Base-by-base conservation (phyloP, 30 jellyfish, hydroid and myxozoan genomes). In the Aurelia sp. region DNA sequence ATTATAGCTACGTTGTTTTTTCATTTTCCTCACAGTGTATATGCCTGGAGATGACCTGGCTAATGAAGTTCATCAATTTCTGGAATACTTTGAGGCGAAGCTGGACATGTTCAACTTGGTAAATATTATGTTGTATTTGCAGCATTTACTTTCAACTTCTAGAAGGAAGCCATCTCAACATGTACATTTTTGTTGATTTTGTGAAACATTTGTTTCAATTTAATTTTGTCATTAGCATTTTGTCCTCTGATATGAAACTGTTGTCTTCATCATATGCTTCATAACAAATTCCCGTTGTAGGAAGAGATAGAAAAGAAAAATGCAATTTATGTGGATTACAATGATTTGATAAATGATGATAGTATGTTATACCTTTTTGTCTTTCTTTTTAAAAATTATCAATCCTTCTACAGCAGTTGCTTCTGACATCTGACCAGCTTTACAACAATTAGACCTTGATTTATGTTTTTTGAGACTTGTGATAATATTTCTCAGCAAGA, bases 251-350 rank as follows among this genome's bases (percentile, higher is more conserved):
- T 18, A 1, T 59, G 24, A 18, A 21, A 18, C 13, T 59, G 27
- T 6, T 59, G 0, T 59, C 13, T 8, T 59, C 13, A 12, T 59
- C 24, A 59, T 59, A 13, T 13, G 16, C 12, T 59, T 59, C 10
- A 4, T 13, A 18, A 13, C 69, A 59, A 30, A 33, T 69, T 27
- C 38, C 33, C 13, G 13, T 38, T 80, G 47, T 27, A 91, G 98
- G 98, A 77, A 13, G 94, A 86, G 20, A 81, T 91, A 65, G 98
- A 85, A 64, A 93, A 91, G 60, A 85, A 63, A 22, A 61, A 57
- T 48, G 90, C 92, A 67, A 85, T 91, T 44, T 74, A 41, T 30
- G 30, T 91, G 40, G 98, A 91, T 72, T 85, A 2, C 63, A 84
- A 74, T 33, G 93, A 88, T 15, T 20, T 91, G 40, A 66, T 41